Percentiles rank a stretch among this genome's conserved stretches.
Evolutionary conservation across 2,113 vertebrate species (phyloP).

Genomic region (Tricholaema leucomelas): DNA sequence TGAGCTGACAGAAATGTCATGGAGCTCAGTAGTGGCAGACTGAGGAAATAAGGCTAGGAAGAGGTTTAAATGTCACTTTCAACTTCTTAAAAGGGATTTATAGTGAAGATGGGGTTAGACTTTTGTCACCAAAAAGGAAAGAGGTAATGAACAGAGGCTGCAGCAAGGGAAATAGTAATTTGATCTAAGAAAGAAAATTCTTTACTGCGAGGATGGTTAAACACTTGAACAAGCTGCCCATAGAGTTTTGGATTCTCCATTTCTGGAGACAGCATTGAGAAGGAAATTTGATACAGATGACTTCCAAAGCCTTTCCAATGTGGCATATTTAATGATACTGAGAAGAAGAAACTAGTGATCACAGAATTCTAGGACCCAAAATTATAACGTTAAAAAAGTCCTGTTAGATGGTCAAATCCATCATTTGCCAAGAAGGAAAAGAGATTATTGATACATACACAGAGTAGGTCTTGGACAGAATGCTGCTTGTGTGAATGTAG

Average conservation of each 20-base stretch:
- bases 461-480: neutral
- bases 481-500: neutral
- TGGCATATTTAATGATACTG: neutral
- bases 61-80: conserved; percentile 49
- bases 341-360: neutral
- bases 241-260: neutral
- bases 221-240: no score
- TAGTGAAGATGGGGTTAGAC: conserved; percentile 3
- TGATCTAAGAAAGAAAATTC: neutral
- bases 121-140: conserved; percentile 43
- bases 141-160: neutral
- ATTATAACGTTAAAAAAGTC: neutral
- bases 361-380: neutral
- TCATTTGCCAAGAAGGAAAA: neutral
- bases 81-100: conserved; percentile 43
- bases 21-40: neutral
- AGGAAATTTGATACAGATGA: neutral
- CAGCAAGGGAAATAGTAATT: neutral
- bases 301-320: neutral
- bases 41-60: conserved; percentile 23
- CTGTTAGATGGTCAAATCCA: neutral
- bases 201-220: no score
- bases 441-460: neutral
- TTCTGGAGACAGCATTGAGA: neutral
- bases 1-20: no score